Evolutionary conservation across 1,140 invertebrate genomes (phyloP), one percentile per base, ranked within the genome.

Genomic region (Polypedilum vanderplanki): DNA sequence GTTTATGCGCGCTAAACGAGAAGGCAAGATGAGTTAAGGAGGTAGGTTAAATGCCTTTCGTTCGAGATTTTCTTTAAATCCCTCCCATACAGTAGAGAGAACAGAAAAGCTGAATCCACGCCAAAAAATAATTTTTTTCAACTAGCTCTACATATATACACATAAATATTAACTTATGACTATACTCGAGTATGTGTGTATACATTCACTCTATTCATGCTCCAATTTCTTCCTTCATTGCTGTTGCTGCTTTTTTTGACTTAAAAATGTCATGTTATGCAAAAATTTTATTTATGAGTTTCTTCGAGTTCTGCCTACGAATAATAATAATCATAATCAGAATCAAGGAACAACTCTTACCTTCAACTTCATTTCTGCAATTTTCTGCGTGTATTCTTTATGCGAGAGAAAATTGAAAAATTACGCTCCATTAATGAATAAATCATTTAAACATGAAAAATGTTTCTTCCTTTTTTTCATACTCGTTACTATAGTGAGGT

Each of bases 381-480:
- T 46, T 46, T 46, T 46, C 41, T 46, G 8, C 15, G 8, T 46
- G 2, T 46, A 12, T 46, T 46, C 9, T 41, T 41, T 1, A 46
- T 33, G 46, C 12, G 18, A 70, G 65, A 18, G 65, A 70, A 70
- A 70, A 70, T 70, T 70, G 65, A 70, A 70, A 70, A 70, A 70
- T 70, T 70, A 70, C 18, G 65, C 65, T 70, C 65, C 65, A 70
- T 70, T 70, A 70, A 70, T 70, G 18, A 70, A 70, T 70, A 70
- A 70, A 70, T 70, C 65, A 70, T 70, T 70, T 70, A 70, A 20
- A 70, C 65, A 70, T 70, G 65, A 70, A 70, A 70, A 70, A 70
- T 70, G 65, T 18, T 70, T 70, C 20, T 70, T n/a, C 7, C 65
- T 12, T n/a, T 9, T 18, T 22, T 67, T 7, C 18, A 10, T 5